Evolutionary conservation across 2,888 invertebrate genomes (phyloP), one percentile per base, ranked within the genome.

Genomic region (Cenopis cana): DNA sequence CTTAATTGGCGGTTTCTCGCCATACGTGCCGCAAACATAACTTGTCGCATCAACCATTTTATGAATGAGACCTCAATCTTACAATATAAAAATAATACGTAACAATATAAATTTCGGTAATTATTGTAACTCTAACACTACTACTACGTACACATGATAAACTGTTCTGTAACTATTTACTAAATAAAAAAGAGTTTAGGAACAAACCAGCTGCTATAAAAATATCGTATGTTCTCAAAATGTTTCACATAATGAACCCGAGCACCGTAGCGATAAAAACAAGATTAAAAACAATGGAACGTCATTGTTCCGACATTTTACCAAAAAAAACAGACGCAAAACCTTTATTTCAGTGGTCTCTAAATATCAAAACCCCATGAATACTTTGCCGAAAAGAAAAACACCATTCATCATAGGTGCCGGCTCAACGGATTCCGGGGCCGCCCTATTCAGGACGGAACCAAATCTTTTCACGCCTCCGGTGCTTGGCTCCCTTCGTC

Each of bases 351-450:
- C 38, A 57, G 33, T 59, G 46, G 62, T 56, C 54, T 49, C 54
- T 74, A 52, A 70, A 69, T 59, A 75, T 75, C 72, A 68, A 68
- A 82, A 78, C 81, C 80, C 81, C 76, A 79, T 86, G 87, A 88
- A 88, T 86, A 85, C 85, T 87, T 85, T 84, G 80, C 79, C 87
- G 86, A 86, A 87, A 86, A 87, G 89, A 89, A 90, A 87, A 89
- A 89, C 88, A 88, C 85, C 89, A 91, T 91, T 89, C 87, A 90
- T 91, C 91, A 90, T 85, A 77, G 82, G 67, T 41, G 77, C 77
- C 79, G 84, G 89, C 89, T 90, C 89, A 88, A 86, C 89, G 89
- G 91, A 90, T 89, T 86, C 81, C 75, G 81, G 82, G 80, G 81
- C 82, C 83, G 81, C 83, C 82, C 85, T 82, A 85, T 88, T 86